Percentiles rank a stretch among this genome's conserved stretches.
These are phyloP conservation scores for Nemoura dubitans DNA, from an alignment of 2,888 invertebrate species.

Conservation along the genomic window DNA sequence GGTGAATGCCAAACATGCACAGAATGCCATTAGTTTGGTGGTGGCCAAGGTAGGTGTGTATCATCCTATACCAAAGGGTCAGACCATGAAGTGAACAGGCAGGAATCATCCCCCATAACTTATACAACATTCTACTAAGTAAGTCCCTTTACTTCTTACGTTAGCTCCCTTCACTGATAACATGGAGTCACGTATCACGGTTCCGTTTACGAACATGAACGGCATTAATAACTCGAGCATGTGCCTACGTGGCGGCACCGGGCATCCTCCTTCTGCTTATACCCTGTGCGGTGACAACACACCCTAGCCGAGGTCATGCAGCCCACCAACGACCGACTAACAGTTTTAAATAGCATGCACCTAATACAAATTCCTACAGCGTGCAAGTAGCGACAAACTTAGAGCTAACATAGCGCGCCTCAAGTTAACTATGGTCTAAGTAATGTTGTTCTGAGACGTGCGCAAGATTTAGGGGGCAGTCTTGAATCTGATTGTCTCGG, in stretches of 20 bases:
- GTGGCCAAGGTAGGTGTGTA: background rate
- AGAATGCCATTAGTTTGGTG: background rate
- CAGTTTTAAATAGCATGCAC: constrained; percentile 20
- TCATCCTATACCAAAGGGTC: background rate
- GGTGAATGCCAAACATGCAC: background rate
- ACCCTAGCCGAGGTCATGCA: background rate
- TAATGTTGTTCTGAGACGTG: constrained; percentile 13
- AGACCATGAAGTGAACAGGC: background rate
- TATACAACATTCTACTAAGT: constrained; percentile 24
- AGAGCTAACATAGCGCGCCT: background rate
- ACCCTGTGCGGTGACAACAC: background rate
- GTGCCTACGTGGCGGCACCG: background rate
- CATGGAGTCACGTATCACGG: constrained; percentile 17
- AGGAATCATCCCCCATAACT: constrained; percentile 9
- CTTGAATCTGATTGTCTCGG: constrained; percentile 29
- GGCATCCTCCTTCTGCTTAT: background rate
- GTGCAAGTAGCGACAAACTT: background rate
- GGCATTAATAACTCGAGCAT: constrained; percentile 30
- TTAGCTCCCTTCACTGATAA: constrained; percentile 33
- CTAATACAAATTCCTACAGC: background rate
- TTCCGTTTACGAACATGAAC: constrained; percentile 37
- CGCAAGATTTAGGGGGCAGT: constrained; percentile 21
- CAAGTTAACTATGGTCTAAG: constrained; percentile 26
- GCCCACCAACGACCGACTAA: background rate
- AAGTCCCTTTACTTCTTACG: constrained; percentile 15